A percentile compares a stretch with the other conserved stretches of the same genome.
Evolutionary conservation across 2,113 vertebrate species (phyloP).

Genomic region (Apus apus): DNA sequence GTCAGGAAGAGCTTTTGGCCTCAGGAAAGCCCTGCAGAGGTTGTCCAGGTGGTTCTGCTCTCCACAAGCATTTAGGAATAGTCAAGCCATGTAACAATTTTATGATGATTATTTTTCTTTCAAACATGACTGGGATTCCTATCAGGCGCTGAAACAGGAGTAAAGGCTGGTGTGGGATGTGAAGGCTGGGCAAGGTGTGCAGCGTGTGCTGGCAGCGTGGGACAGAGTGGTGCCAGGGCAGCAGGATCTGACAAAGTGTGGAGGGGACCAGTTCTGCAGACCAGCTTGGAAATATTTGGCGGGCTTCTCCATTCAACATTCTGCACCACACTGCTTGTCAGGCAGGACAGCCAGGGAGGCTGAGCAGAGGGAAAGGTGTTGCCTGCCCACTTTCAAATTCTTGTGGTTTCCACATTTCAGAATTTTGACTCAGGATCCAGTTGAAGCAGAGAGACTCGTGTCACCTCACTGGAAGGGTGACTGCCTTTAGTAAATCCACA

Average conservation of each 20-base stretch:
- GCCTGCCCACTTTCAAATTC: background rate
- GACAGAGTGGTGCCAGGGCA: background rate
- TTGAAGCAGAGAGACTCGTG: accelerated
- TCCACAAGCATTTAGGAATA: background rate
- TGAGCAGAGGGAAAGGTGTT: background rate
- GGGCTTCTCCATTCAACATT: accelerated
- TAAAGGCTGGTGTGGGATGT: accelerated
- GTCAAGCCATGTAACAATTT: background rate
- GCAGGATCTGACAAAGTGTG: accelerated
- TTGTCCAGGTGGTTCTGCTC: slow-evolving; percentile 54
- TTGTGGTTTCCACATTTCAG: background rate
- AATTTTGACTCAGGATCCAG: background rate
- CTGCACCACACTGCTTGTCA: background rate
- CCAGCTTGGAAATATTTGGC: background rate
- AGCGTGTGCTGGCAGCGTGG: background rate
- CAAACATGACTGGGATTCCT: background rate
- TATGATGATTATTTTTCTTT: background rate
- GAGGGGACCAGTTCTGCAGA: background rate
- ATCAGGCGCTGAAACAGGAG: background rate
- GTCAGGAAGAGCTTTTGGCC: slow-evolving; percentile 41
- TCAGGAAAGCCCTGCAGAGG: slow-evolving; percentile 36
- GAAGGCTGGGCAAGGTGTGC: background rate
- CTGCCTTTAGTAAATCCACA: background rate
- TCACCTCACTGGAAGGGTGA: background rate
- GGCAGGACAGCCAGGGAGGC: background rate